A percentile compares a stretch with the other conserved stretches of the same genome.
phyloP scores from a whole-genome alignment of 2,113 vertebrate genomes.

The Lophotis ruficrista region DNA sequence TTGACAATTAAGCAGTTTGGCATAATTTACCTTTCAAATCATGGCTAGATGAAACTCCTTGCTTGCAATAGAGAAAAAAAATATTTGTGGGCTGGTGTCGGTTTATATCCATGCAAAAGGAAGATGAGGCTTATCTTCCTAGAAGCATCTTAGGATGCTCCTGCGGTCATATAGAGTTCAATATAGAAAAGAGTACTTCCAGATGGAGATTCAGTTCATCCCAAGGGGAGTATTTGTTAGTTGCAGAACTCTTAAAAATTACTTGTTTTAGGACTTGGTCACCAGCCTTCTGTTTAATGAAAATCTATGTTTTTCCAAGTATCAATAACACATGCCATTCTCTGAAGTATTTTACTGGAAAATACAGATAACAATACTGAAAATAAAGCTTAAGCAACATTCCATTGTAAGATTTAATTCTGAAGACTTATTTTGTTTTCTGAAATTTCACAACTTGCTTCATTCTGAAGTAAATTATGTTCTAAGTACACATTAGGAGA shows the following conservation, averaged over 20 bases:
- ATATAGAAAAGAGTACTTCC: background rate
- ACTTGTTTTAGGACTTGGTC: background rate
- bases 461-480: background rate
- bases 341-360: background rate
- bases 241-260: background rate
- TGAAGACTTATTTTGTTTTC: background rate
- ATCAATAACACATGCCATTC: background rate
- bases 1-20: background rate
- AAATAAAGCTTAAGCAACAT: background rate
- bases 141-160: background rate
- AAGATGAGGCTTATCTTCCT: background rate
- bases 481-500: background rate
- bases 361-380: background rate
- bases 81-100: fast-evolving
- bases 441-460: background rate
- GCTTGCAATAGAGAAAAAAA: background rate
- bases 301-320: background rate
- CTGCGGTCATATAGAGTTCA: background rate
- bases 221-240: background rate
- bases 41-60: background rate
- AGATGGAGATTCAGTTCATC: background rate
- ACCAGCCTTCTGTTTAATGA: background rate
- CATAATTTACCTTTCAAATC: background rate
- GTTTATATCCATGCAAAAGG: background rate
- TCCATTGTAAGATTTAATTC: background rate